Evolutionary conservation across 2,888 invertebrate species (phyloP).

Genomic region (Drosophila nr. medialis): DNA sequence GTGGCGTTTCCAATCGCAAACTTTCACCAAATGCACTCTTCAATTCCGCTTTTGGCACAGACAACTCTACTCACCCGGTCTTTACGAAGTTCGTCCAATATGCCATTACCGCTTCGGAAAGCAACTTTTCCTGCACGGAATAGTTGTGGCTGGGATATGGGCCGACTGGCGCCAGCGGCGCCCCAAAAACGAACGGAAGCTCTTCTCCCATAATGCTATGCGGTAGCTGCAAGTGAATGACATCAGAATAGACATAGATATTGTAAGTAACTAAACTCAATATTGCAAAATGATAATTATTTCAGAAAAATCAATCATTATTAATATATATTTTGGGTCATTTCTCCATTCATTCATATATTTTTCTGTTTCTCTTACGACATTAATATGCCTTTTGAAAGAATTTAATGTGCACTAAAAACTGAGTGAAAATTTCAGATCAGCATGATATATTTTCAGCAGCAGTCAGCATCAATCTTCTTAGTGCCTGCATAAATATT

Average conservation of each 20-base stretch:
- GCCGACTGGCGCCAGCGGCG: conserved; percentile 90
- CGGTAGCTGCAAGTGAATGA: conserved; percentile 86
- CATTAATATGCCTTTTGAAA: conserved; percentile 23
- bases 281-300: neutral
- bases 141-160: conserved; percentile 90
- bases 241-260: neutral
- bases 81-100: conserved; percentile 96
- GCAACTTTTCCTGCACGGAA: conserved; percentile 90
- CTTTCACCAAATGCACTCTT: conserved; percentile 67
- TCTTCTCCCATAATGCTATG: conserved; percentile 94
- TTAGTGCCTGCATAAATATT: conserved; percentile 70
- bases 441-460: conserved; percentile 53
- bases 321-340: neutral
- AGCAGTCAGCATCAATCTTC: conserved; percentile 72
- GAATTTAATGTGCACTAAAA: conserved; percentile 18
- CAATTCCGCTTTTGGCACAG: conserved; percentile 47
- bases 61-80: conserved; percentile 89
- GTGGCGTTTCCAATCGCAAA: conserved; percentile 52
- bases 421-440: conserved; percentile 49
- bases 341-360: neutral
- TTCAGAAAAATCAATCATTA: neutral
- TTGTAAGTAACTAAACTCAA: neutral
- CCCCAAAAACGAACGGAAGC: conserved; percentile 93
- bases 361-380: neutral
- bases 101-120: conserved; percentile 94